phyloP scores from a whole-genome alignment of 2,888 invertebrate species.

The Pimpla rufipes region DNA sequence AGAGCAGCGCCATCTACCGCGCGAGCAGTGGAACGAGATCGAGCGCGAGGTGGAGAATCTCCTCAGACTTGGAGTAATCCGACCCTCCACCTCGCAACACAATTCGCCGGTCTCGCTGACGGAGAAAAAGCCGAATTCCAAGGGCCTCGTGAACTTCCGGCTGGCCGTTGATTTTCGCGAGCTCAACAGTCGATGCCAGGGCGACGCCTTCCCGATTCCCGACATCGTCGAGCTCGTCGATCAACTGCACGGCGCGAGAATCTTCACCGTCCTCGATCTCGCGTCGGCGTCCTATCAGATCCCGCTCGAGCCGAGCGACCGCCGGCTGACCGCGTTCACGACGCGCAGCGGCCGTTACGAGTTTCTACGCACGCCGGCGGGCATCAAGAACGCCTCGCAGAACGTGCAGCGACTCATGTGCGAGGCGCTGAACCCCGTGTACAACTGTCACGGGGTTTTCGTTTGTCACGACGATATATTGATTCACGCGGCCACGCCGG shows the following conservation, averaged over 20 bases:
- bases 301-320: conserved; percentile 29
- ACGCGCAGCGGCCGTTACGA: conserved; percentile 59
- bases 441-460: not conserved
- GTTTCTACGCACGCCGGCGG: conserved; percentile 45
- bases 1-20: not conserved
- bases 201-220: conserved; percentile 36
- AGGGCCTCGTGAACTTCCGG: conserved; percentile 10
- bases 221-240: conserved; percentile 47
- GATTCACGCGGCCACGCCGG: conserved; percentile 40
- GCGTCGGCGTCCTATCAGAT: conserved; percentile 61
- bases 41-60: conserved; percentile 28
- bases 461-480: conserved; percentile 61
- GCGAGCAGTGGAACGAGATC: conserved; percentile 28
- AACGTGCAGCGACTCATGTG: conserved; percentile 53
- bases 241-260: conserved; percentile 44
- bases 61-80: conserved; percentile 36
- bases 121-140: conserved; percentile 32
- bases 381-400: conserved; percentile 48
- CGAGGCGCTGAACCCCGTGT: conserved; percentile 34
- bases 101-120: conserved; percentile 32
- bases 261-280: conserved; percentile 60
- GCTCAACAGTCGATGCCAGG: conserved; percentile 38
- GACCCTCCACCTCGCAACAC: conserved; percentile 34
- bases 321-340: conserved; percentile 52
- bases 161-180: conserved; percentile 3